Base-by-base conservation (phyloP, 2,888 invertebrate genomes). In the Bembecia ichneumoniformis region DNA sequence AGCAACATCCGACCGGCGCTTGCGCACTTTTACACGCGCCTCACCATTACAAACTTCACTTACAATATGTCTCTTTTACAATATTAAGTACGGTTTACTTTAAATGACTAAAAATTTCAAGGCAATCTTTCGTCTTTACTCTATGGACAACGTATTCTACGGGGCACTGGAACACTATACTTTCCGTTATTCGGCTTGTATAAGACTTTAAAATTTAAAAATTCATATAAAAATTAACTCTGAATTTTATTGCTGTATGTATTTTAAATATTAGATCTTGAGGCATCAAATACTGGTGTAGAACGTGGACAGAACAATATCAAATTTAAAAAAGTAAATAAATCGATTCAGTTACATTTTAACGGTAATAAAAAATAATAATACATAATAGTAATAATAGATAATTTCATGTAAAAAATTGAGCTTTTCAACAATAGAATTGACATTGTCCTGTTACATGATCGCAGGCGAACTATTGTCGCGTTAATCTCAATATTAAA, bases 121-220 rank as follows among this genome's bases (percentile, higher is more conserved):
- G 86, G 86, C 86, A 82, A 80, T 78, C 77, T 69, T 77, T 76
- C 80, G 77, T 81, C 77, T 81, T 81, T 79, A 82, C 61, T 72
- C 77, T 84, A 84, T 82, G 82, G 82, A 82, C 84, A 82, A 82
- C 77, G 66, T 82, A 83, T 73, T 77, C 84, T 86, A 86, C 75
- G 79, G 86, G 86, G 83, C 84, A 84, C 86, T 84, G 84, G 83
- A 78, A 78, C 74, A 74, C 28, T 28, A 28, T 77, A 83, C 73
- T 76, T 71, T 82, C 76, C 74, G 77, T 82, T 77, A 74, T 61
- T 75, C 77, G 74, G 76, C 71, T 70, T 68, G 68, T 76, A 76
- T 81, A 74, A 76, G 54, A 28, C 65, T 68, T 71, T 76, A 74
- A 75, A 76, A 81, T 74, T 74, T 67, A 77, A 80, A 79, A 77